Percentiles rank a stretch among this genome's conserved stretches.
phyloP scores from a whole-genome alignment of 2,797 vertebrate species.

The Sebastes matsubarae region DNA sequence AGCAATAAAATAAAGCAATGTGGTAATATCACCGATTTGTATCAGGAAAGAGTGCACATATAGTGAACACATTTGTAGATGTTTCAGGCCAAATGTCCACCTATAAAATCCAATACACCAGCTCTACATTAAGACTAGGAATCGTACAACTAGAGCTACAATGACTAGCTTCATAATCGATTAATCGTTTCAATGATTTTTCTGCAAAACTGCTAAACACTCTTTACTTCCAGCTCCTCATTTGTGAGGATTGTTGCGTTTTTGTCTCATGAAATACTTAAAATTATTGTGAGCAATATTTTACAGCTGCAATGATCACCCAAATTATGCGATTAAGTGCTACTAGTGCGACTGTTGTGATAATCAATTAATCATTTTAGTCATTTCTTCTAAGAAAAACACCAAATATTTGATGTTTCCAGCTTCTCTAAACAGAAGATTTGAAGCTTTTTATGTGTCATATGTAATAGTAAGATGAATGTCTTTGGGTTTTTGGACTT shows the following conservation, averaged over 20 bases:
- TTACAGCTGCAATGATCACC: not conserved
- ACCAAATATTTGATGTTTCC: not conserved
- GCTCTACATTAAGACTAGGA: not conserved
- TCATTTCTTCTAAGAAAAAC: not conserved
- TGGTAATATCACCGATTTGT: not conserved
- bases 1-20: not conserved
- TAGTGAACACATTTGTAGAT: not conserved
- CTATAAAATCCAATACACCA: not conserved
- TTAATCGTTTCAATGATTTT: not conserved
- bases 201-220: not conserved
- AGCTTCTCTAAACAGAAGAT: not conserved
- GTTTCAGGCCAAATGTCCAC: not conserved
- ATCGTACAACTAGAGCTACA: not conserved
- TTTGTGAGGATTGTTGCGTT: not conserved
- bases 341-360: not conserved
- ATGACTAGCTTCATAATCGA: not conserved
- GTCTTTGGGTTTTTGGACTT: not conserved
- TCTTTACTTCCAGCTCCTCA: not conserved
- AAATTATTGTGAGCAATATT: not conserved
- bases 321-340: too few relatives aligned
- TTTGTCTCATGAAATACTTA: not conserved
- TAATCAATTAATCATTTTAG: not conserved
- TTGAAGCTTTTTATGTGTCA: not conserved
- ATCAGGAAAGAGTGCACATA: not conserved
- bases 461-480: not conserved